These are phyloP conservation scores for Enteromius radiatus DNA, from an alignment of 2,797 vertebrate species.

Conservation along the genomic window DNA sequence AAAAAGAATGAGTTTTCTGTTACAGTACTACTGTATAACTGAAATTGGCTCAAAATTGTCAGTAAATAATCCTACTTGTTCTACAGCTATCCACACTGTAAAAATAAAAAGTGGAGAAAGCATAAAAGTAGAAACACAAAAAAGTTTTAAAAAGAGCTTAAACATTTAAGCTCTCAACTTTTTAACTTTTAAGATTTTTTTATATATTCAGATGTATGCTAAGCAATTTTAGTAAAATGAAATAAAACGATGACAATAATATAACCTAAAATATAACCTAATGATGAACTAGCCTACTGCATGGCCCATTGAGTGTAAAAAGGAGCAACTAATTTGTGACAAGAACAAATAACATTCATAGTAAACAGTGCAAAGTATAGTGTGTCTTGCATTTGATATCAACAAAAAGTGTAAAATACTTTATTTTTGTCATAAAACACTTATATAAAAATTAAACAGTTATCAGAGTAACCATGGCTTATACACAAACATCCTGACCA, in stretches of 20 bases:
- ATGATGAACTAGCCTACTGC: neutral
- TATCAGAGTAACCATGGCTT: neutral
- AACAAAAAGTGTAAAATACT: neutral
- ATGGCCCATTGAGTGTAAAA: neutral
- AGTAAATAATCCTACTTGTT: neutral
- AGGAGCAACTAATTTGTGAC: neutral
- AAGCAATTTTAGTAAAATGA: neutral
- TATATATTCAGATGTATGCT: neutral
- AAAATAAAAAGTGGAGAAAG: too few species aligned
- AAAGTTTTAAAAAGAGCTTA: too few species aligned
- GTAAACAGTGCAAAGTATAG: neutral
- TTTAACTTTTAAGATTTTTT: neutral
- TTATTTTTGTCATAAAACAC: neutral
- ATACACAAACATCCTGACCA: conserved; percentile 23
- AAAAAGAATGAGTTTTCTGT: neutral
- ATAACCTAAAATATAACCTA: neutral
- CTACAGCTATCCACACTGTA: neutral
- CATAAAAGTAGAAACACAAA: too few species aligned
- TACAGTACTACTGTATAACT: neutral
- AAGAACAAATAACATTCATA: neutral
- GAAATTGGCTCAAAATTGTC: neutral
- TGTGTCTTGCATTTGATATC: neutral
- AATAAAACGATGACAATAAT: neutral
- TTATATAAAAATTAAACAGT: neutral
- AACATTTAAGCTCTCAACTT: too few species aligned